A percentile compares a stretch with the other conserved stretches of the same genome.
phyloP scores from a whole-genome alignment of 2,113 vertebrate genomes.

The Orthonyx spaldingii region DNA sequence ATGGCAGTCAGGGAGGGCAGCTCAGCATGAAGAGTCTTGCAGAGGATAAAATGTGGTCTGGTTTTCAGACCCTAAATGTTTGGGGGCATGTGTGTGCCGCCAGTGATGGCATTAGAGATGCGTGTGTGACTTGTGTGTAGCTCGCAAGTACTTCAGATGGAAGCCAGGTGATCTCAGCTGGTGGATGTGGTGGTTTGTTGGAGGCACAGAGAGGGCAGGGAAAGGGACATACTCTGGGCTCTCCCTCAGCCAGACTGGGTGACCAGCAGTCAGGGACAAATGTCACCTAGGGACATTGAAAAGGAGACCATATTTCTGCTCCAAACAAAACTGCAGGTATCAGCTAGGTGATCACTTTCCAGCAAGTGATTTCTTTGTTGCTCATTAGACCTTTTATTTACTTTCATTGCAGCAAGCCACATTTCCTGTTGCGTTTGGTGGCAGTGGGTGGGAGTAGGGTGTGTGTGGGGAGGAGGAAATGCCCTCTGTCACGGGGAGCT shows the following conservation, averaged over 20 bases:
- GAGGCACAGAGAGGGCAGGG: not conserved
- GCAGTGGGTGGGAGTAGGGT: not conserved
- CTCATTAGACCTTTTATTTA: not conserved
- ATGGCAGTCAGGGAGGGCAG: not conserved
- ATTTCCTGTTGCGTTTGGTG: not conserved
- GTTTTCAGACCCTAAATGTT: not conserved
- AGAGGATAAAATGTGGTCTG: not conserved
- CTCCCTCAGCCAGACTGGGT: not conserved
- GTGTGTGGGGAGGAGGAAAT: not conserved
- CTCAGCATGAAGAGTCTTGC: not conserved
- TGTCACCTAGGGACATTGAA: not conserved
- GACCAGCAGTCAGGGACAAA: not conserved
- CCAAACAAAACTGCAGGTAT: not conserved
- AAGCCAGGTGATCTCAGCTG: not conserved
- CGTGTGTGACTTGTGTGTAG: rapidly evolving
- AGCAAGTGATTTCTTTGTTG: not conserved
- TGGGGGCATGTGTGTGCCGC: not conserved
- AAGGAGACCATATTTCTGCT: not conserved
- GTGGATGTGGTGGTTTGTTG: not conserved
- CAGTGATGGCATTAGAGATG: not conserved
- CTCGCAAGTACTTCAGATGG: not conserved
- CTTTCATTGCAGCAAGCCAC: not conserved
- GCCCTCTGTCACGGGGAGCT: not conserved
- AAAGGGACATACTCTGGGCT: not conserved
- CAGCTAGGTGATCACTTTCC: not conserved